phyloP scores from a whole-genome alignment of 2,797 vertebrate genomes.

The Aphelocoma californica region DNA sequence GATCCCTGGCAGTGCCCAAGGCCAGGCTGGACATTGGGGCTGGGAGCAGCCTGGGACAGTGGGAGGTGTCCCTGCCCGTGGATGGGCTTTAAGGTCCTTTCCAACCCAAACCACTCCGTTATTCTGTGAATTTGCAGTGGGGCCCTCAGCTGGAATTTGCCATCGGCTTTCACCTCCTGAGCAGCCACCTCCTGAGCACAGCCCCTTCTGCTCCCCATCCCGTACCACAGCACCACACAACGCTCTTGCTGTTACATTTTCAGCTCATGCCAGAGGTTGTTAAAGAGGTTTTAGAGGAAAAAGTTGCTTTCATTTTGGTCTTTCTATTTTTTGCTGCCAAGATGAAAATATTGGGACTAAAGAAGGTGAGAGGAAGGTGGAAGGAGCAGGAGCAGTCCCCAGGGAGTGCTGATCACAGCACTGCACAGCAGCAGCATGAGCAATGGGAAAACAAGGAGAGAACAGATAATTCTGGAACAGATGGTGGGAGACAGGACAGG shows the following conservation, averaged over 20 bases:
- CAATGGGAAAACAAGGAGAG: neutral
- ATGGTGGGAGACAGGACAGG: neutral
- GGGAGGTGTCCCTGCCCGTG: neutral
- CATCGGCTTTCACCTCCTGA: no score
- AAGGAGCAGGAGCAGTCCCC: neutral
- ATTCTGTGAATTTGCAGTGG: neutral
- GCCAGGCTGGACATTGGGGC: neutral
- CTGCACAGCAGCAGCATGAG: neutral
- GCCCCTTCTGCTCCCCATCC: neutral
- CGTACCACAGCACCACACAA: rapidly evolving
- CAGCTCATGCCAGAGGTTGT: neutral
- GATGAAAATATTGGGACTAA: neutral
- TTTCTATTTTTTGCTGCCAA: neutral
- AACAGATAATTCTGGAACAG: neutral
- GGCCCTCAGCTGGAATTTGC: neutral
- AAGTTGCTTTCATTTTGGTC: neutral
- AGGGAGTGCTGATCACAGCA: neutral
- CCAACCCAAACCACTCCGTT: neutral
- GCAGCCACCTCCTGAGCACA: neutral
- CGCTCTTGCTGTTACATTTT: rapidly evolving
- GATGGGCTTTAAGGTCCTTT: neutral
- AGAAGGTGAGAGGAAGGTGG: neutral
- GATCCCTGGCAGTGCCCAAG: no score
- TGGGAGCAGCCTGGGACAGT: neutral
- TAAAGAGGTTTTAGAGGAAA: neutral